A percentile compares a stretch with the other conserved stretches of the same genome.
Evolutionary conservation across 2,888 invertebrate genomes (phyloP).

Genomic region (Monopis laevigella): DNA sequence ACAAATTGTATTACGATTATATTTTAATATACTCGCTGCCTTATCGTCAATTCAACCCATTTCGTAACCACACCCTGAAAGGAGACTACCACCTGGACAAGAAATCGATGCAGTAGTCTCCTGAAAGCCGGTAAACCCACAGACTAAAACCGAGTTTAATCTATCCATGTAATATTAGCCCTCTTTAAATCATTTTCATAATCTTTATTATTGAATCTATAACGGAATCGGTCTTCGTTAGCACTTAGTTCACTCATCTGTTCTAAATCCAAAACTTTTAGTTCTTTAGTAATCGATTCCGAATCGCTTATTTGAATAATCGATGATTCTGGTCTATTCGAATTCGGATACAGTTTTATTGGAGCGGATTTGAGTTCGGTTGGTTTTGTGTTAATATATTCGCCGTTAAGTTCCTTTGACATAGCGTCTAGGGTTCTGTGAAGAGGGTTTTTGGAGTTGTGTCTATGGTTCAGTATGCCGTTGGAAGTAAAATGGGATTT

Average conservation of each 20-base stretch:
- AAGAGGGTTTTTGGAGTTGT: conserved; percentile 40
- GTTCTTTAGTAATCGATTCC: background rate
- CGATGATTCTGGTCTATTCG: background rate
- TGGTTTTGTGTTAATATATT: too few species aligned
- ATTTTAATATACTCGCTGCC: too few species aligned
- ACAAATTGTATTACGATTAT: too few species aligned
- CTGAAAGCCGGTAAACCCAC: too few species aligned
- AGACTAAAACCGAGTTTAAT: too few species aligned
- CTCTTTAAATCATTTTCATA: conserved; percentile 37
- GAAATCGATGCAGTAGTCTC: too few species aligned
- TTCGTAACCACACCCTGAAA: too few species aligned
- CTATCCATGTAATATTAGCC: conserved; percentile 38
- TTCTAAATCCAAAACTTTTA: conserved; percentile 37
- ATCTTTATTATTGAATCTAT: conserved; percentile 40
- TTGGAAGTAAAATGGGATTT: conserved; percentile 32
- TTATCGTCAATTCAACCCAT: too few species aligned
- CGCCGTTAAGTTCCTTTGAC: conserved; percentile 20
- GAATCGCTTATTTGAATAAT: background rate
- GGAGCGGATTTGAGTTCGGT: too few species aligned
- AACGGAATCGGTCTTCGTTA: conserved; percentile 42
- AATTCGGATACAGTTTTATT: background rate
- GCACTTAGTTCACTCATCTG: conserved; percentile 42
- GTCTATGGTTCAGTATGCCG: conserved; percentile 43
- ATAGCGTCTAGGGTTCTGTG: conserved; percentile 45
- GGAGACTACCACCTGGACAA: too few species aligned